phyloP scores from a whole-genome alignment of 2,888 invertebrate genomes.

The Caenorhabditis panamensis region DNA sequence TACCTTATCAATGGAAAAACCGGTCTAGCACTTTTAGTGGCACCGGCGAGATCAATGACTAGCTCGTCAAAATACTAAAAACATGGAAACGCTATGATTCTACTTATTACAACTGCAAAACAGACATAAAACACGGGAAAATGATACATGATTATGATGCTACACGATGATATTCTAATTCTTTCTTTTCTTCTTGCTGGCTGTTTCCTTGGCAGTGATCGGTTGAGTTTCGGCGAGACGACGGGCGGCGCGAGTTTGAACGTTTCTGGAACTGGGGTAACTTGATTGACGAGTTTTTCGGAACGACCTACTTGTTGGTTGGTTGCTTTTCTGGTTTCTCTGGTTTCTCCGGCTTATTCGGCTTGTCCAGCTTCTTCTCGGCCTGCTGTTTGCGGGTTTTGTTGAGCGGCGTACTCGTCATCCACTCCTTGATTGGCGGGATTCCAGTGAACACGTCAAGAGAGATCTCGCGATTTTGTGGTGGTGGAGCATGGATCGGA shows the following conservation, averaged over 20 bases:
- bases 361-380: neutral
- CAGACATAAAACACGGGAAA: slow-evolving; percentile 12
- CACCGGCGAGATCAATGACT: neutral
- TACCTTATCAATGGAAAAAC: neutral
- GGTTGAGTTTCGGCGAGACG: slow-evolving; percentile 15
- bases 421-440: slow-evolving; percentile 10
- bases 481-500: slow-evolving; percentile 12
- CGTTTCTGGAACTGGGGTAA: neutral
- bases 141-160: slow-evolving; percentile 30
- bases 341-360: neutral
- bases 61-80: neutral
- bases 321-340: neutral
- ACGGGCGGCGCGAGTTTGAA: slow-evolving; percentile 31
- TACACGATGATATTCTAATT: slow-evolving; percentile 10
- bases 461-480: neutral
- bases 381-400: neutral
- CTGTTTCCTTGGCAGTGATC: too few relatives aligned
- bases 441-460: slow-evolving; percentile 23
- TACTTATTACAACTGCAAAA: too few relatives aligned
- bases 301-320: neutral
- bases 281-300: neutral
- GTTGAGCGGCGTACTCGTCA: slow-evolving; percentile 40
- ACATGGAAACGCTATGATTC: neutral
- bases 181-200: slow-evolving; percentile 16
- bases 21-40: neutral